These are phyloP conservation scores for Mayetiola destructor DNA, from an alignment of 2,888 invertebrate species.

Conservation along the genomic window DNA sequence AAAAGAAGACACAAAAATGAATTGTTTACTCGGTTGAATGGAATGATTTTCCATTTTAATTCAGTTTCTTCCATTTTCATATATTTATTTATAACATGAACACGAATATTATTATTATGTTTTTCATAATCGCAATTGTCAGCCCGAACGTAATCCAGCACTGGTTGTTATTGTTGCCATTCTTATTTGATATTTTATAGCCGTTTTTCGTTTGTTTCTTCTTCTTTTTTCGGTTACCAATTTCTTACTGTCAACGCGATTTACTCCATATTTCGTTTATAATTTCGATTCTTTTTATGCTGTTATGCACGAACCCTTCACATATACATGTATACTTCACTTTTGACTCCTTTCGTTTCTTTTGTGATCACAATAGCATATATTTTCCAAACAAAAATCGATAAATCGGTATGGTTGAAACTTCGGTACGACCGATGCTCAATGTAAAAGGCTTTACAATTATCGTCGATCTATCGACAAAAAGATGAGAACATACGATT, in stretches of 20 bases:
- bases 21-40: neutral
- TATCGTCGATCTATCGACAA: too few species aligned
- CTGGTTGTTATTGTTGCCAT: conserved; percentile 1
- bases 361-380: too few species aligned
- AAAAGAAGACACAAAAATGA: neutral
- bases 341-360: too few species aligned
- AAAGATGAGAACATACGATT: too few species aligned
- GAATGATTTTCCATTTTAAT: neutral
- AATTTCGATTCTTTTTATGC: neutral
- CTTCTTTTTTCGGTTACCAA: neutral
- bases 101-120: neutral
- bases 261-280: neutral
- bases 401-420: too few species aligned
- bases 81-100: neutral
- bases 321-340: too few species aligned
- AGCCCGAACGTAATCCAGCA: neutral
- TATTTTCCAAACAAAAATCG: too few species aligned
- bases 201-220: neutral
- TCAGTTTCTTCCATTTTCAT: neutral
- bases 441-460: too few species aligned
- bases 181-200: neutral
- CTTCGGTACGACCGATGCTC: too few species aligned
- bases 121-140: neutral
- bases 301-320: neutral
- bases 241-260: neutral